phyloP scores from a whole-genome alignment of 2,113 vertebrate species.

The Chamaetylas fuelleborni region DNA sequence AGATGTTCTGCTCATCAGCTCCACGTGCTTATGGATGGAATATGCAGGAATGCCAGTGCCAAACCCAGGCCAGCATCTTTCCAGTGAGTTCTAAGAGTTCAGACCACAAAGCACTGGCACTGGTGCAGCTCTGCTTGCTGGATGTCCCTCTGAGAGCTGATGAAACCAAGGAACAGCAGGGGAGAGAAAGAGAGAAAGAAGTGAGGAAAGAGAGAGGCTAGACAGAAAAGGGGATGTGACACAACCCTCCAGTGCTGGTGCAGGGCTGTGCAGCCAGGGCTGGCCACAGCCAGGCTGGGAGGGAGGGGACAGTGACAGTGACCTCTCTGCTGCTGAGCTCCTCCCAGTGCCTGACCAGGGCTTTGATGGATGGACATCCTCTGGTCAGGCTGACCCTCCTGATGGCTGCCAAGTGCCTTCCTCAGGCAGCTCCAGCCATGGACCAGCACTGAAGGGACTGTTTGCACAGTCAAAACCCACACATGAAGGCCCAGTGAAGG shows the following conservation, averaged over 20 bases:
- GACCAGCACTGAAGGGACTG: background rate
- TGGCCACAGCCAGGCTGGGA: rapidly evolving
- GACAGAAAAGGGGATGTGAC: background rate
- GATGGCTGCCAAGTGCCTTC: background rate
- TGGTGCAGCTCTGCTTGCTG: background rate
- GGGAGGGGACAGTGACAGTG: background rate
- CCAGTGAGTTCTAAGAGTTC: background rate
- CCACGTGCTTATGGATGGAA: background rate
- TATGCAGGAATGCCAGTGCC: background rate
- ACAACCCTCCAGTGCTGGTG: rapidly evolving
- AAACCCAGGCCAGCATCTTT: background rate
- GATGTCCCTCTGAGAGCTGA: constrained; percentile 2
- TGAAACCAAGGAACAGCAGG: constrained; percentile 16
- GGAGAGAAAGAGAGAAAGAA: background rate
- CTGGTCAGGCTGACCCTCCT: background rate
- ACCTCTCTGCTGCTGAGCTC: background rate
- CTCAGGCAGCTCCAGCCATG: background rate
- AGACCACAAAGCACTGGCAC: background rate
- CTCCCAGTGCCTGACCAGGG: background rate
- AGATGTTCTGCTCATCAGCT: background rate
- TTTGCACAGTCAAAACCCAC: background rate
- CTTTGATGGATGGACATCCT: background rate
- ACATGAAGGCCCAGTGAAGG: background rate
- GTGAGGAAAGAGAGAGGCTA: constrained; percentile 5
- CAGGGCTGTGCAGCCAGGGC: rapidly evolving